phyloP scores from a whole-genome alignment of 2,888 invertebrate species.

The Cantharis rufa region DNA sequence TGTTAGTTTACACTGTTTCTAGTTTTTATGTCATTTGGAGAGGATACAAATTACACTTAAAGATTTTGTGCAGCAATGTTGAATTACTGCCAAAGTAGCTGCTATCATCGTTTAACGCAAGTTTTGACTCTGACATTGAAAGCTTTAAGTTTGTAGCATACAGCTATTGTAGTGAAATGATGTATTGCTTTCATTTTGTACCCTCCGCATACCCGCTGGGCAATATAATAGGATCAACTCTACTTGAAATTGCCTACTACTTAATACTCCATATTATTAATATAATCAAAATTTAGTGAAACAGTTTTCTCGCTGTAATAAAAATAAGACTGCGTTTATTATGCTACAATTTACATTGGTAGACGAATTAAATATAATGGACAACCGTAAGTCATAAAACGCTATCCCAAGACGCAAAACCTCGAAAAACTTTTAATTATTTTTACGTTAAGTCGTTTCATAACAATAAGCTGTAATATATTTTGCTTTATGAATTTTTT shows the following conservation, averaged over 20 bases:
- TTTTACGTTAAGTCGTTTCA: neutral
- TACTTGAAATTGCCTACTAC: constrained; percentile 41
- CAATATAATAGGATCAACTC: constrained; percentile 28
- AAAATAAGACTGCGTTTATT: neutral
- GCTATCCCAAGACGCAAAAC: neutral
- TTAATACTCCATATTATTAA: constrained; percentile 5
- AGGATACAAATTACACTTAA: neutral
- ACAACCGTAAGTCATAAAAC: neutral
- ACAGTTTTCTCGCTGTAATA: neutral
- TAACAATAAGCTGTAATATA: neutral
- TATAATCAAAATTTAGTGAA: constrained; percentile 3
- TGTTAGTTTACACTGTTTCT: neutral
- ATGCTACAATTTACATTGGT: neutral
- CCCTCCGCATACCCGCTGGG: constrained; percentile 37
- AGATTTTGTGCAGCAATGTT: neutral
- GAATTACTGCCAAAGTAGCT: constrained; percentile 10
- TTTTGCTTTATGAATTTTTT: neutral
- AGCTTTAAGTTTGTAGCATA: constrained; percentile 25
- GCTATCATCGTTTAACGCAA: constrained; percentile 12
- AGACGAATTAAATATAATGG: neutral
- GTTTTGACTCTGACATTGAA: constrained; percentile 25
- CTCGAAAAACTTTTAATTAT: neutral
- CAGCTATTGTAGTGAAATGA: constrained; percentile 51
- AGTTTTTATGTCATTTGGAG: neutral
- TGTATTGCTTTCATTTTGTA: constrained; percentile 50